Base-by-base conservation (phyloP, 2,113 vertebrate species). In the Hirundichthys speculiger region DNA sequence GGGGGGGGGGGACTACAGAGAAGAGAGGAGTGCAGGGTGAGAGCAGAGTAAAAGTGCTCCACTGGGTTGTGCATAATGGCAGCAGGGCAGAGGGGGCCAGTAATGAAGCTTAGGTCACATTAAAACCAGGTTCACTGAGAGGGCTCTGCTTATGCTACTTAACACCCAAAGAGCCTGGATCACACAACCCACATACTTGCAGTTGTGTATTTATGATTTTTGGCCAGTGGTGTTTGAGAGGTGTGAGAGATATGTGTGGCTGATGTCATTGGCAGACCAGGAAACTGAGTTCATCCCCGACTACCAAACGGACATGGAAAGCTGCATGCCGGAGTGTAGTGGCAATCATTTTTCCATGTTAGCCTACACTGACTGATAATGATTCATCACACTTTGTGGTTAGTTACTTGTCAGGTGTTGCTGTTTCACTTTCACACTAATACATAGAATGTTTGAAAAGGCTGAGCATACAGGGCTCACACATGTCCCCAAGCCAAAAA, bases 71-170 rank as follows among this genome's bases (percentile, higher is more conserved):
- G 66, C 70, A 25, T 66, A 82, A 84, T 78, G 66, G 50, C 66
- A 78, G 77, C 64, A 27, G 71, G 62, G 68, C 72, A 41, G 60
- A 62, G 60, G 75, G 66, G 13, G 68, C 40, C 63, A 64, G 50
- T 66, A 60, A 21, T 75, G 64, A 80, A 58, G 62, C 82, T 73
- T 79, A 84, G 86, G 84, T 86, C 70, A 69, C 79, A 83, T 88
- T 90, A 85, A 90, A 86, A 60, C 25, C 54, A 30, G 77, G 91
- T 90, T 92, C 88, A 92, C 49, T 18, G 47, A 82, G 69, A 88
- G 89, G 84, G 39, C 85, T 83, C 57, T 10, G 20, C 64, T 86
- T 81, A 85, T 82, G 69, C 82, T 77, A 21, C 63, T 54, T 85
- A 86, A 86, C 82, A 70, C 77, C 73, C 41, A 63, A 85, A 77